These are phyloP conservation scores for Chaetodon auriga DNA, from an alignment of 2,113 vertebrate species.

Conservation along the genomic window DNA sequence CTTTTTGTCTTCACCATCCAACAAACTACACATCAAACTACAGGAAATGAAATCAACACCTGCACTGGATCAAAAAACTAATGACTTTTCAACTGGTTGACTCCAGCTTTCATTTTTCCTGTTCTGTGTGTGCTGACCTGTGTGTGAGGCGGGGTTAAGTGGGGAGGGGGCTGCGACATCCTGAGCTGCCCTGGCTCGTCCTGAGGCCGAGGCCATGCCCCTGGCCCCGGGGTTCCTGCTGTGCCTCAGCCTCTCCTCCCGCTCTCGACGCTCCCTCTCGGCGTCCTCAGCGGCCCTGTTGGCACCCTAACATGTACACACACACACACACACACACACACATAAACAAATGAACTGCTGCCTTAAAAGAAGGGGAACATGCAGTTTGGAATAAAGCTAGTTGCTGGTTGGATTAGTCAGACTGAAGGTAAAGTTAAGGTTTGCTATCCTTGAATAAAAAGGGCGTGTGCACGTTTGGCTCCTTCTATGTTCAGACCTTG, in stretches of 20 bases:
- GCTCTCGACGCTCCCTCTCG: constrained; percentile 89
- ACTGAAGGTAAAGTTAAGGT: background rate
- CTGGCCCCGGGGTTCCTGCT: constrained; percentile 90
- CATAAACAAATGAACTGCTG: no score
- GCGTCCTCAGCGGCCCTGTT: constrained; percentile 93
- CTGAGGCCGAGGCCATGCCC: constrained; percentile 91
- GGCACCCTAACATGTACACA: constrained; percentile 85
- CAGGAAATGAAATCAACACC: background rate
- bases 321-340: background rate
- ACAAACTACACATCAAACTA: background rate
- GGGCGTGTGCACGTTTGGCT: no score
- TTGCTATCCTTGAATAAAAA: background rate
- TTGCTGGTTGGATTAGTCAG: background rate
- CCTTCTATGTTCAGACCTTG: background rate
- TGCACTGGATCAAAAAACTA: background rate
- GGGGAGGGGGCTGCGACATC: constrained; percentile 91
- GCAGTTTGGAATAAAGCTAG: no score
- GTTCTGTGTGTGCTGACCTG: constrained; percentile 69
- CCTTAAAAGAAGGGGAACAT: no score
- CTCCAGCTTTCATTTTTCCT: background rate
- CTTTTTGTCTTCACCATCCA: background rate
- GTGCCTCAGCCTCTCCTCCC: constrained; percentile 94
- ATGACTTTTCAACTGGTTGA: background rate
- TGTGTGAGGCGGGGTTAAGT: constrained; percentile 93
- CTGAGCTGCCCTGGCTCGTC: constrained; percentile 90